phyloP scores from a whole-genome alignment of 2,888 invertebrate genomes.

The Ischnura elegans region DNA sequence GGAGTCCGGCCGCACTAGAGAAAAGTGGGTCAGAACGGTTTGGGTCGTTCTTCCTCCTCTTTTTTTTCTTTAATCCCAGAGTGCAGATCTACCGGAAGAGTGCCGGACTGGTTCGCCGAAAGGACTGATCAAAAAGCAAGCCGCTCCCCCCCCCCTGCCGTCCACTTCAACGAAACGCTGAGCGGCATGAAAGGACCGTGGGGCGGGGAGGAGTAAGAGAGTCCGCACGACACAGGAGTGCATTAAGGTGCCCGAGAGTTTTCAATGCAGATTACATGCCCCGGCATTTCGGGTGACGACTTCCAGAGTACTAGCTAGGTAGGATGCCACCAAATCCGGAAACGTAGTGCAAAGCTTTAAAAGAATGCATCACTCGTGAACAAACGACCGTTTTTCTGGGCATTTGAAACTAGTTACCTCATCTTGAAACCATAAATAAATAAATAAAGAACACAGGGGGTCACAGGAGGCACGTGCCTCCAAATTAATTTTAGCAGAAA shows the following conservation, averaged over 20 bases:
- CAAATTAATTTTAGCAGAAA: too few species aligned
- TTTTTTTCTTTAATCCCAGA: background rate
- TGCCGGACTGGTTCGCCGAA: background rate
- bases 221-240: background rate
- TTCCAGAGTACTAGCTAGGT: too few species aligned
- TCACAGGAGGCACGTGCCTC: too few species aligned
- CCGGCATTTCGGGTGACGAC: too few species aligned
- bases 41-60: too few species aligned
- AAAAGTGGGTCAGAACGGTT: constrained; percentile 48
- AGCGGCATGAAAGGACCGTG: background rate
- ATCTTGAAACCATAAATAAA: too few species aligned
- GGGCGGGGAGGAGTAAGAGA: background rate
- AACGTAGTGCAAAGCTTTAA: too few species aligned
- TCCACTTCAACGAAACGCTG: constrained; percentile 14
- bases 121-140: background rate
- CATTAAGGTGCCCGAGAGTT: background rate
- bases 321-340: too few species aligned
- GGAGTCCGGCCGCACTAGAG: background rate
- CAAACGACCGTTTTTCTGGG: too few species aligned
- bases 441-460: too few species aligned
- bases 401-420: too few species aligned
- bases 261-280: background rate
- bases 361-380: too few species aligned
- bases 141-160: background rate
- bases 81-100: background rate